Evolutionary conservation across 2,888 invertebrate species (phyloP).

Genomic region (Orthonevra nobilis): DNA sequence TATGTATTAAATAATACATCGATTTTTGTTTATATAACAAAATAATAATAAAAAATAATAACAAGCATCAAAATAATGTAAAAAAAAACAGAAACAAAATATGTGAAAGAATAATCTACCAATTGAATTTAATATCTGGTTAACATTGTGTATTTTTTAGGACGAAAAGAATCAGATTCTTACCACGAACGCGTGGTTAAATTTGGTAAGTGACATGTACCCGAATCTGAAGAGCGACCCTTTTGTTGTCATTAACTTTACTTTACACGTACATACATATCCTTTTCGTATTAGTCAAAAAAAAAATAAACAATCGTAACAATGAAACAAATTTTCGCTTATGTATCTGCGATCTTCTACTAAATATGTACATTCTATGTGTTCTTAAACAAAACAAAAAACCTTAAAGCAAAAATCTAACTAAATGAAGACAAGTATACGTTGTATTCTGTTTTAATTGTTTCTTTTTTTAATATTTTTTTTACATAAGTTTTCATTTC

Average conservation of each 20-base stretch:
- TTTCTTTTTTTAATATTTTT: constrained; percentile 3
- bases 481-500: too few relatives aligned
- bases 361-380: constrained; percentile 40
- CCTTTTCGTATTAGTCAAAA: constrained; percentile 36
- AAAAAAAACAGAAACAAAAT: constrained; percentile 22
- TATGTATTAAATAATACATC: constrained; percentile 43
- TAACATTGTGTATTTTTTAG: constrained; percentile 83
- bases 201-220: constrained; percentile 93
- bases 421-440: constrained; percentile 27
- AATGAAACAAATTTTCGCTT: too few relatives aligned
- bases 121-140: constrained; percentile 57
- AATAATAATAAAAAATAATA: constrained; percentile 23
- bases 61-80: constrained; percentile 18
- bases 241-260: constrained; percentile 47
- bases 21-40: too few relatives aligned
- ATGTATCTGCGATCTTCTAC: constrained; percentile 52
- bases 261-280: constrained; percentile 41
- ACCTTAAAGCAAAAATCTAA: constrained; percentile 39
- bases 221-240: constrained; percentile 73
- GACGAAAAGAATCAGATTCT: constrained; percentile 99
- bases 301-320: background rate
- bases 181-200: constrained; percentile 98
- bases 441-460: background rate
- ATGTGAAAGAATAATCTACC: constrained; percentile 48
- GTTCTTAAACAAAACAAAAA: constrained; percentile 27